Conservation (phyloP, 2,797 vertebrate species). For the Gymnothorax javanicus region DNA sequence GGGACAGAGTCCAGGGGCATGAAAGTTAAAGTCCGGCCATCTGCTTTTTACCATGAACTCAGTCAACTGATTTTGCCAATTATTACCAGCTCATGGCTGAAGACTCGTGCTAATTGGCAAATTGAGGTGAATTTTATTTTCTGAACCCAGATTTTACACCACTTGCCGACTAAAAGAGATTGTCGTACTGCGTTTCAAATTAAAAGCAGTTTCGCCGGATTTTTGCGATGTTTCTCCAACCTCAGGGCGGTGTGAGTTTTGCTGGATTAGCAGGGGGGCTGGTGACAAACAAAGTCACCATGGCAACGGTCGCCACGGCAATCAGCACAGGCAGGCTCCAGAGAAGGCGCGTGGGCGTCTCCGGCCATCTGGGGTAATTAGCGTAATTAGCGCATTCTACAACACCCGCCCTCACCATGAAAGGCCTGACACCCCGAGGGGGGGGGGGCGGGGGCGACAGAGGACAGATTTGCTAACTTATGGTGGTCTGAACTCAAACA, state of each 20-base stretch:
- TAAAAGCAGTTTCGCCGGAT: too few species aligned
- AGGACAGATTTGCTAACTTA: conserved; percentile 63
- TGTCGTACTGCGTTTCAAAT: too few species aligned
- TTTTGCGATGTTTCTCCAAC: too few species aligned
- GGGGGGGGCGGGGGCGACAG: conserved; percentile 27
- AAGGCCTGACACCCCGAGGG: neutral
- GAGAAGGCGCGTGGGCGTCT: conserved; percentile 34
- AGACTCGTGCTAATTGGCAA: too few species aligned
- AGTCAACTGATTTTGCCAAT: too few species aligned
- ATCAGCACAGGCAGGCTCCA: conserved; percentile 23
- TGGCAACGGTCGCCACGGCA: conserved; percentile 15
- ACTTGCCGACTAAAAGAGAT: too few species aligned
- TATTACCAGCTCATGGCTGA: too few species aligned
- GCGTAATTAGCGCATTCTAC: conserved; percentile 48
- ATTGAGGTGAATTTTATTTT: too few species aligned
- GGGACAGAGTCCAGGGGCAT: too few species aligned
- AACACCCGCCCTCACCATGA: conserved; percentile 50
- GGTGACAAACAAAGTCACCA: conserved; percentile 47
- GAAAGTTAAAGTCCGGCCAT: too few species aligned
- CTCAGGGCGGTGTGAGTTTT: neutral
- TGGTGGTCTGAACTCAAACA: conserved; percentile 61
- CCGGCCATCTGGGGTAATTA: conserved; percentile 61
- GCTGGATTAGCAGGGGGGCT: conserved; percentile 21
- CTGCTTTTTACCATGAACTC: too few species aligned
- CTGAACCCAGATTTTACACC: too few species aligned